Conservation (phyloP, 2,888 invertebrate genomes). For the Elegia similella region DNA sequence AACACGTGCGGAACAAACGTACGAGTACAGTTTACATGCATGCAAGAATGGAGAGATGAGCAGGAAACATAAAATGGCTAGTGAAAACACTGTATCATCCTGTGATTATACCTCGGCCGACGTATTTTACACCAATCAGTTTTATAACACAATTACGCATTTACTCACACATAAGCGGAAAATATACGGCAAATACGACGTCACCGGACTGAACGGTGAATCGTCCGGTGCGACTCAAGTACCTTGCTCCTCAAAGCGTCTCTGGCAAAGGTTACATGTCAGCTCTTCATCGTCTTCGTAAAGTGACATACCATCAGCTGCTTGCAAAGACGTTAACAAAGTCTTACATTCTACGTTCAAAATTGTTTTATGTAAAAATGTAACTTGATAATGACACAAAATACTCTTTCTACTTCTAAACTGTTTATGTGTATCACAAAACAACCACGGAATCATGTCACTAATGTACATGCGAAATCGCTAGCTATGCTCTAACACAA, state of each 20-base stretch:
- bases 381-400: slow-evolving; percentile 28
- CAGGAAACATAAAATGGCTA: slow-evolving; percentile 41
- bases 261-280: slow-evolving; percentile 89
- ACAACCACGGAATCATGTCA: slow-evolving; percentile 34
- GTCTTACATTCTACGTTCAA: slow-evolving; percentile 66
- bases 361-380: slow-evolving; percentile 31
- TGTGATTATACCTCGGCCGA: slow-evolving; percentile 44
- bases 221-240: slow-evolving; percentile 74
- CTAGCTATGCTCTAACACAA: slow-evolving; percentile 40
- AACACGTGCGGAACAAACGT: slow-evolving; percentile 53
- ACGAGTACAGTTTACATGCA: slow-evolving; percentile 48
- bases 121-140: slow-evolving; percentile 48
- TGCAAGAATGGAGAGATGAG: slow-evolving; percentile 49
- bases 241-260: slow-evolving; percentile 90
- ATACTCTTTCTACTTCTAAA: slow-evolving; percentile 21
- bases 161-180: slow-evolving; percentile 81
- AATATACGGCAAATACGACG: slow-evolving; percentile 64
- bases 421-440: slow-evolving; percentile 20
- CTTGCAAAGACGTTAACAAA: slow-evolving; percentile 83
- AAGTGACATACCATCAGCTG: slow-evolving; percentile 84
- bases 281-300: slow-evolving; percentile 85
- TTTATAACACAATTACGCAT: slow-evolving; percentile 76
- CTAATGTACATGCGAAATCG: slow-evolving; percentile 45
- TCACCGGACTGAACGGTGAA: slow-evolving; percentile 64
- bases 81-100: slow-evolving; percentile 36